These are phyloP conservation scores for Archaeoteleia sp. DNA, from an alignment of 2,888 invertebrate species.

Conservation along the genomic window DNA sequence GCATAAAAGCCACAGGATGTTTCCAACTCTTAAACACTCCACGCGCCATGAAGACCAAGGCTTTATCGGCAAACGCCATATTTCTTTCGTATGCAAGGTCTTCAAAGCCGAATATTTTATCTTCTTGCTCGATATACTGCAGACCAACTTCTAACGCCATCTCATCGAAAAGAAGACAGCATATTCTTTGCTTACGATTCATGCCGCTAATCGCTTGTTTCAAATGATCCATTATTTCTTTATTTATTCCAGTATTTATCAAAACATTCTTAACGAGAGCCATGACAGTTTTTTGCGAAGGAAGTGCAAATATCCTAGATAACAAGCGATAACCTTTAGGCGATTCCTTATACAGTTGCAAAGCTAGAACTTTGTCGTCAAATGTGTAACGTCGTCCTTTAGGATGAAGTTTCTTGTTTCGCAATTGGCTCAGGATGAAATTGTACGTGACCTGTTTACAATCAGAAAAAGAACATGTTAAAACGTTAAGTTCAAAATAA, in stretches of 20 bases:
- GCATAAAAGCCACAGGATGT: too few species aligned
- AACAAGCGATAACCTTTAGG: conserved; percentile 5
- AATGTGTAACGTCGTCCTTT: conserved; percentile 2
- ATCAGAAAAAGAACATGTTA: too few species aligned
- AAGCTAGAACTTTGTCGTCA: conserved; percentile 6
- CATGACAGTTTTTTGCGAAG: not conserved
- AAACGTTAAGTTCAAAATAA: too few species aligned
- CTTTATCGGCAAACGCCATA: conserved; percentile 1
- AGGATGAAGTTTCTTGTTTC: too few species aligned
- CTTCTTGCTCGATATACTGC: not conserved
- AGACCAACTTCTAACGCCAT: conserved; percentile 7
- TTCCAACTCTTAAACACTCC: conserved; percentile 10
- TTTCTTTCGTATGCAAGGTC: conserved; percentile 1
- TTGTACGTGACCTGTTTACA: too few species aligned
- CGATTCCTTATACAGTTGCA: conserved; percentile 5
- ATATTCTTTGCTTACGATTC: conserved; percentile 1
- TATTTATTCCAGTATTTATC: conserved; percentile 8
- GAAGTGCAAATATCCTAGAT: conserved; percentile 3
- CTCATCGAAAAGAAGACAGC: conserved; percentile 6
- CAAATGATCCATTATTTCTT: conserved; percentile 5
- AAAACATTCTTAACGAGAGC: not conserved
- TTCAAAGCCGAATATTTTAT: conserved; percentile 8
- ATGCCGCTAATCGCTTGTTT: not conserved
- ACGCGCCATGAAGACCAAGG: conserved; percentile 9
- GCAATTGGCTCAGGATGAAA: too few species aligned